Conservation (phyloP, 2,113 vertebrate species). For the Corythaeola cristata region DNA sequence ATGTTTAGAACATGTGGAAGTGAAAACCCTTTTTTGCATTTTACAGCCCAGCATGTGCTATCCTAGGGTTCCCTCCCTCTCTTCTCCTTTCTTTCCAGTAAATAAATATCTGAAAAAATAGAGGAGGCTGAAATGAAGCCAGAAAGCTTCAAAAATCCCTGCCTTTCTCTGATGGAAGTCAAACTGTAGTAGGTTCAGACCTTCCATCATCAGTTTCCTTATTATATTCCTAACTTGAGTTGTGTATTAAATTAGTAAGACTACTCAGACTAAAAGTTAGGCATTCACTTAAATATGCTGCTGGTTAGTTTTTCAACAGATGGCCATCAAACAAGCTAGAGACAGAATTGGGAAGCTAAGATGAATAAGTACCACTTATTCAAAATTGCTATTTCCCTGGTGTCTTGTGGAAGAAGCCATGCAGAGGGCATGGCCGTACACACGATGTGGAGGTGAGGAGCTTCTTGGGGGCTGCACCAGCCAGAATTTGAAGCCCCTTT, state of each 20-base stretch:
- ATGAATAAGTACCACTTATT: neutral
- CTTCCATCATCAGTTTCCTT: neutral
- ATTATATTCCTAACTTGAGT: neutral
- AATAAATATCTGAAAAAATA: conserved; percentile 19
- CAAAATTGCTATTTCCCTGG: neutral
- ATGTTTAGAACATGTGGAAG: neutral
- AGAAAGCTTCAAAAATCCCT: conserved; percentile 24
- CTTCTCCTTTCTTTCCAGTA: conserved; percentile 29
- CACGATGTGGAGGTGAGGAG: neutral
- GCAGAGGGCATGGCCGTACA: rapidly evolving
- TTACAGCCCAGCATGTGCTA: neutral
- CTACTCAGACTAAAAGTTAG: neutral
- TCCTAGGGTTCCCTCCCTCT: neutral
- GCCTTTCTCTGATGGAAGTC: neutral
- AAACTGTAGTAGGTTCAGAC: neutral
- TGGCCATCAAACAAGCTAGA: neutral
- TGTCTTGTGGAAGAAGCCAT: neutral
- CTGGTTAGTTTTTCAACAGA: neutral
- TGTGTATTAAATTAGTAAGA: neutral
- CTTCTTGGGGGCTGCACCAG: neutral
- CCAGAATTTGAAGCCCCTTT: neutral
- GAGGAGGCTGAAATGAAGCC: conserved; percentile 2
- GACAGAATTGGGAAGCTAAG: neutral
- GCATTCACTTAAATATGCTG: neutral
- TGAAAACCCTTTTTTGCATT: neutral